Evolutionary conservation across 1,140 invertebrate genomes (phyloP), one percentile per base, ranked within the genome.

Genomic region (Lasaia peninsularis): DNA sequence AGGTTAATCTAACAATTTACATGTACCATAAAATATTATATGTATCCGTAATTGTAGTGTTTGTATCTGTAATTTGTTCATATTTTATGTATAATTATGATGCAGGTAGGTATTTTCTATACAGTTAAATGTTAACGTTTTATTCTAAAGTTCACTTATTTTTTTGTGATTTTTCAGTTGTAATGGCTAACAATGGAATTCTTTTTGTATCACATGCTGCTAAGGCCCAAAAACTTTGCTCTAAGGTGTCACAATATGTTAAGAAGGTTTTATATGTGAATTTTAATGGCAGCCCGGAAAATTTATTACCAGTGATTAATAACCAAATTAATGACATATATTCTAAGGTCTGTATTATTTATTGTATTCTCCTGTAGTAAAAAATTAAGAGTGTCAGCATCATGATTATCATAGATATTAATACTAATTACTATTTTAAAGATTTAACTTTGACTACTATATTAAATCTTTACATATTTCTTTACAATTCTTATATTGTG

Each of bases 121-220:
- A 32, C 40, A 31, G 0, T 14, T 14, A 56, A 12, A 33, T 32
- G 18, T 48, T n/a, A 40, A 20, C 20, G 16, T 54, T 35, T 6
- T 21, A 10, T 52, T 44, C 6, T 14, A 32, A 16, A 24, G 52
- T 61, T 12, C 11, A 20, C 31, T 21, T 57, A 28, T 18, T 34
- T 34, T 49, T 33, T 51, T 51, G 18, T 40, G 14, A 11, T 49
- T 14, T 57, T 65, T 52, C 61, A 67, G 69, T 63, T 59, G 37
- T 56, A 74, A 87, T 87, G 84, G 82, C 79, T 53, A 80, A 76
- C 16, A 84, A 80, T 75, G 82, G 79, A 20, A 54, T 86, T 33
- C 44, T 86, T 10, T 85, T 88, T 67, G 64, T 85, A 2, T 83
- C 82, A 10, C 81, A 76, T 70, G 75, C 75, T 54, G 67, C 78